phyloP scores from a whole-genome alignment of 2,888 invertebrate genomes.

The Drosophila tanythrix region DNA sequence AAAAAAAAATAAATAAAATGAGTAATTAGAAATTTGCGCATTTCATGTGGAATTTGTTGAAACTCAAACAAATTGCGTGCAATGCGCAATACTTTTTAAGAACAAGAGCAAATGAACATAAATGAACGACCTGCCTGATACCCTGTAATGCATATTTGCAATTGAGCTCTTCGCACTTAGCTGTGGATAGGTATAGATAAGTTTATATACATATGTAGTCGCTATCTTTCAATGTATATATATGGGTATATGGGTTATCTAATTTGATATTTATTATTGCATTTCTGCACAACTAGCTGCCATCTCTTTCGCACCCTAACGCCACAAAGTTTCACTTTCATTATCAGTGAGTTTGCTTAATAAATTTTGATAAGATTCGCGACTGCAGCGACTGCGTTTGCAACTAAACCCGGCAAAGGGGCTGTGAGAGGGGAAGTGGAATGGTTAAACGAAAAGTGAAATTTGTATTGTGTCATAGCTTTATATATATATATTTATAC shows the following conservation, averaged over 20 bases:
- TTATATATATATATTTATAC: constrained; percentile 34
- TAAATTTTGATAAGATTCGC: constrained; percentile 62
- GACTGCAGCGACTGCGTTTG: constrained; percentile 65
- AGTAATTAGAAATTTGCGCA: constrained; percentile 32
- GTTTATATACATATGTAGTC: neutral
- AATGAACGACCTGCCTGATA: constrained; percentile 10
- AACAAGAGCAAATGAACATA: neutral
- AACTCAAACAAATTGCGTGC: constrained; percentile 37
- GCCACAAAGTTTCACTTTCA: constrained; percentile 53
- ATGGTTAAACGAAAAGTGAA: constrained; percentile 43
- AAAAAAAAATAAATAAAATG: constrained; percentile 12
- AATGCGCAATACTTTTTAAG: constrained; percentile 59
- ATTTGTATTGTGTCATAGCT: constrained; percentile 67
- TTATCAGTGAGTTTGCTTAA: constrained; percentile 66
- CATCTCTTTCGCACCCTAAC: constrained; percentile 21
- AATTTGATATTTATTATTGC: constrained; percentile 36
- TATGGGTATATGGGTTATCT: neutral
- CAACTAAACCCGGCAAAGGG: constrained; percentile 24
- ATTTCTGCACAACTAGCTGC: constrained; percentile 17
- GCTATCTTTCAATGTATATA: neutral
- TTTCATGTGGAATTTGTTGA: constrained; percentile 24
- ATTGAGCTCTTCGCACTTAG: neutral
- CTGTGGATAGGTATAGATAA: neutral
- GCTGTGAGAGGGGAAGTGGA: neutral
- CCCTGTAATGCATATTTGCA: constrained; percentile 7